Percentiles rank a stretch among this genome's conserved stretches.
Evolutionary conservation across 2,113 vertebrate genomes (phyloP).

Genomic region (Lasiurus borealis): DNA sequence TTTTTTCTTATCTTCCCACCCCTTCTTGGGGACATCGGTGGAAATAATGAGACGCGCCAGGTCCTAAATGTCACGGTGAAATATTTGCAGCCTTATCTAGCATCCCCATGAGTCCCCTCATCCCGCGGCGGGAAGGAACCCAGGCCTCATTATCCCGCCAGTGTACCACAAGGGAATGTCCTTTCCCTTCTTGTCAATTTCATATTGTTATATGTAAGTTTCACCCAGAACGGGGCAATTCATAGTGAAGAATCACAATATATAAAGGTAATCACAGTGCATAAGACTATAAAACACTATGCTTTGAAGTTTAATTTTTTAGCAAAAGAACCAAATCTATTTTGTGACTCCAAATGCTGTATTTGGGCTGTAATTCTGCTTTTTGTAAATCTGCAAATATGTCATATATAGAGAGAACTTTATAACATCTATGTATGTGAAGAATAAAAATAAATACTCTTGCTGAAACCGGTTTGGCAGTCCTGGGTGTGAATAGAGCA

Average conservation of each 20-base stretch:
- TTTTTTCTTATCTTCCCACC: conserved; percentile 19
- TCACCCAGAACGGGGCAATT: background rate
- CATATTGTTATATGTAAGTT: conserved; percentile 50
- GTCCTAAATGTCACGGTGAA: conserved; percentile 50
- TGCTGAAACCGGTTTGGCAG: too few species aligned
- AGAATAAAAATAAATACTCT: background rate
- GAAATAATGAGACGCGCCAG: conserved; percentile 59
- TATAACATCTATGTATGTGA: background rate
- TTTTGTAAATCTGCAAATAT: background rate
- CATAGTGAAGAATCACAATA: conserved; percentile 34
- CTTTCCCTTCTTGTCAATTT: conserved; percentile 57
- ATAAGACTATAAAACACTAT: conserved; percentile 6
- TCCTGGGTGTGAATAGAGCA: too few species aligned
- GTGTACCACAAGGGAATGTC: background rate
- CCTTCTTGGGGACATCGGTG: conserved; percentile 13
- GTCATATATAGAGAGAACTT: background rate
- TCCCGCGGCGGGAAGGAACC: background rate
- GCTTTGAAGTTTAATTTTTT: conserved; percentile 17
- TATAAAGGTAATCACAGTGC: background rate
- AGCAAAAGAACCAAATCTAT: background rate
- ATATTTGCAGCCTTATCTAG: conserved; percentile 49
- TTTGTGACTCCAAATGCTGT: background rate
- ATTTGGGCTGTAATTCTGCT: background rate
- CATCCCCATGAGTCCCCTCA: background rate
- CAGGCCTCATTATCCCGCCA: conserved; percentile 8